Evolutionary conservation across 1,140 invertebrate species (phyloP), one percentile per base, ranked within the genome.

Genomic region (Drosophila teissieri): DNA sequence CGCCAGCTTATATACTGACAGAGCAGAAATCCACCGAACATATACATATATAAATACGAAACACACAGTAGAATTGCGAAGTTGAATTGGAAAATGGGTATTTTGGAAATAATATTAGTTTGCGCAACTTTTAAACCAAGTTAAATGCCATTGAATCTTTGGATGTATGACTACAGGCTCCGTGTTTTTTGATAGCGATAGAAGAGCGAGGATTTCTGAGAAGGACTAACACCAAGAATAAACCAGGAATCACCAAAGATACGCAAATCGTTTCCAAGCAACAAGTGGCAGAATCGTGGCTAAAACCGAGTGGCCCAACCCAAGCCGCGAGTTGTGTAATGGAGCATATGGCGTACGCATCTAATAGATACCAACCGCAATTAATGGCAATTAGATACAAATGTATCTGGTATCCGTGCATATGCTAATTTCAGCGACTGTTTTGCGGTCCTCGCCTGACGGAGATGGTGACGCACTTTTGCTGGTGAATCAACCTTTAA

Each of bases 311-410:
- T 48, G 49, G 58, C 45, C 58, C 58, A 52, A 48, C 37, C 72
- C 39, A 19, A 67, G 78, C 82, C 82, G 74, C 82, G 78, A 58
- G 54, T 76, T 75, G 72, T 65, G 62, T 76, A 76, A 85, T 64
- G 73, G 74, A 81, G 82, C 78, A 64, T 52, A 75, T 75, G 72
- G 73, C 54, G 63, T 37, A 76, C 72, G 73, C 73, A 75, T 65
- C 52, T 44, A 52, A 44, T 65, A 52, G 46, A 52, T 65, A 52
- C 15, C 45, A 46, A 52, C 64, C 64, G 64, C 64, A 68, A 68
- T 68, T 68, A 68, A 27, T 52, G 64, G 60, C 62, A 58, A 65
- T 76, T 75, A 76, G 58, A 67, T 74, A 80, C 51, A 64, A 68
- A 73, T 65, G 57, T 70, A 81, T 69, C 36, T 64, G 78, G 70